Base-by-base conservation (phyloP, 2,888 invertebrate species). In the Brachylomia viminalis region DNA sequence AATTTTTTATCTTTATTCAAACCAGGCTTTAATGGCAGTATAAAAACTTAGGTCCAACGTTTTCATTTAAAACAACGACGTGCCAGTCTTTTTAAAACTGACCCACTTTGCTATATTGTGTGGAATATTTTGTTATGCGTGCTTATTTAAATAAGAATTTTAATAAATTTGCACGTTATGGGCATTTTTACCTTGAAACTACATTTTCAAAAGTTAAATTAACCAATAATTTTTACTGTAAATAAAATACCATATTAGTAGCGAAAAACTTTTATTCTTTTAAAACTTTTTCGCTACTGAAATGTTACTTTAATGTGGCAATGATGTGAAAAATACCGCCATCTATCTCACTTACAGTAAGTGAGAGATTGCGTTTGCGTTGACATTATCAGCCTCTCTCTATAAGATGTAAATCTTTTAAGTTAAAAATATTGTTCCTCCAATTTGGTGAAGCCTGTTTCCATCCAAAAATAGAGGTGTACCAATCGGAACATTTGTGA, bases 41-140 rank as follows among this genome's bases (percentile, higher is more conserved):
- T 83, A 62, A 85, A 80, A 83, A 83, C 72, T 86, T 72, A 86
- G 72, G 83, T 78, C 58, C 64, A 73, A 83, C 56, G 47, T 72
- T 83, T 83, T 86, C 68, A 86, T 86, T 86, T 72, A 61, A 70
- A 72, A 83, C 59, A 82, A 77, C 52, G 72, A 66, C 30, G 59
- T 61, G 59, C 70, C 33, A 47, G 70, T 73, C 49, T 83, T 83
- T 86, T 68, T 42, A 27, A 69, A 79, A 62, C 59, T 77, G 85
- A 65, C 71, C 85, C 62, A 77, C 20, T 86, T 77, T 72, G 30
- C 23, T 42, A 65, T 58, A 65, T 58, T 82, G 77, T 85, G 42
- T 52, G 15, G 7, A 58, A 58, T 30, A 65, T 82, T 59, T 82
- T 75, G 67, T 64, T 54, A 42, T 65, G 7, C 38, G 45, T 75